Base-by-base conservation (phyloP, 2,888 invertebrate species). In the Caenorhabditis imperialis region DNA sequence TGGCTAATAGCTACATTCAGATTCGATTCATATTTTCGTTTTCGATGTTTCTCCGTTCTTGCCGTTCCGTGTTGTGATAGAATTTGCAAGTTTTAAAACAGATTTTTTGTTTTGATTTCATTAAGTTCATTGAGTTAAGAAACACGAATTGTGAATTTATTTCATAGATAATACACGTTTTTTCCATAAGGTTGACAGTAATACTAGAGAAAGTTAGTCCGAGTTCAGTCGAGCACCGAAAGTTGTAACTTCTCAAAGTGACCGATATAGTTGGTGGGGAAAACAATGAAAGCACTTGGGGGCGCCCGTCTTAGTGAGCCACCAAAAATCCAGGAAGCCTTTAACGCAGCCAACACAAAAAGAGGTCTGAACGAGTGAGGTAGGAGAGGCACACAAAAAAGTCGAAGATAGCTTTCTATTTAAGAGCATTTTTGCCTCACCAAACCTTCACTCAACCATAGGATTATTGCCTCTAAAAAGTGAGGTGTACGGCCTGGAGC, bases 341-440 rank as follows among this genome's bases (percentile, higher is more conserved):
- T 65, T 57, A 65, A 65, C 65, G 65, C 65, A 55, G 57, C 67
- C 57, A 50, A 67, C 67, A 67, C 51, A 67, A 67, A 51, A 57
- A 51, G 22, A 30, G 51, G 57, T 42, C 69, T 69, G 69, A 69
- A 69, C 69, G 69, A 69, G 33, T 42, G 55, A n/a, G 58, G 53
- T 58, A 53, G 54, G 54, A 53, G 58, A 47, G 53, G 51, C 57
- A 72, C 63, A 72, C 63, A 58, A 72, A 60, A 72, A 55, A 55
- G 50, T 71, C 62, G 60, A 72, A 72, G 72, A 72, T 72, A 72
- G 72, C 72, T 72, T 63, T 73, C 65, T 73, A 65, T 73, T 73
- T 73, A 65, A 73, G 73, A 73, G 73, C 73, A 73, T 65, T 73
- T 73, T 65, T 67, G 67, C 55, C 50, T 50, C 60, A 63, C 60